Evolutionary conservation across 2,888 invertebrate species (phyloP), one percentile per base, ranked within the genome.

Genomic region (Pegoplata infirma): DNA sequence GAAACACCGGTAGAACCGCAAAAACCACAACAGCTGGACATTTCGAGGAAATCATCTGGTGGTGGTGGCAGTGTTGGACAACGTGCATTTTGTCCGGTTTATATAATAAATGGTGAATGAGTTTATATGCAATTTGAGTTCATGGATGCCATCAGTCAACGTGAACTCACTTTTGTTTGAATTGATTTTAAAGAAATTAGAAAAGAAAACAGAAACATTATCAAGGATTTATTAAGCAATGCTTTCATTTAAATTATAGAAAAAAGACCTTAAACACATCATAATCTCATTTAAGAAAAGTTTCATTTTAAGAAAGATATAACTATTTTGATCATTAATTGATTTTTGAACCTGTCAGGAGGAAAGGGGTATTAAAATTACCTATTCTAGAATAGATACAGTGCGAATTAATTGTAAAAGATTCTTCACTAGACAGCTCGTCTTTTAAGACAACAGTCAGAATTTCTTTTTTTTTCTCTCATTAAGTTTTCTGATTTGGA

Each of bases 81-180:
- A 67, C 82, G 85, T 81, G 84, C 86, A 74, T 88, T 87, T 81
- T 86, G 88, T 83, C 87, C 87, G 83, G 87, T 87, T 17, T 87
- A 85, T 69, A 82, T 88, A 40, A 88, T 87, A 82, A 87, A 87
- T 72, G 87, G 88, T 82, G 88, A 87, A 87, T 87, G 87, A 87
- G 87, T 87, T 87, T 87, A 87, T 84, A 88, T 83, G 82, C 84
- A 87, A 74, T 86, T 87, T 84, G 87, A 87, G 86, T 87, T 86
- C 86, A 87, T 87, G 12, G 87, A 87, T 82, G 87, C 87, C 12
- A 77, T 81, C 28, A 87, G 86, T 80, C 86, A 87, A 76, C 85
- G 83, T 85, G 88, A 86, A 82, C 85, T 88, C 84, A 86, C 82
- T 67, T 86, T 86, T 81, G 86, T 85, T 77, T 85, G 78, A 81